Percentiles rank a stretch among this genome's conserved stretches.
phyloP scores from a whole-genome alignment of 2,797 vertebrate genomes.

The Aplochiton taeniatus region DNA sequence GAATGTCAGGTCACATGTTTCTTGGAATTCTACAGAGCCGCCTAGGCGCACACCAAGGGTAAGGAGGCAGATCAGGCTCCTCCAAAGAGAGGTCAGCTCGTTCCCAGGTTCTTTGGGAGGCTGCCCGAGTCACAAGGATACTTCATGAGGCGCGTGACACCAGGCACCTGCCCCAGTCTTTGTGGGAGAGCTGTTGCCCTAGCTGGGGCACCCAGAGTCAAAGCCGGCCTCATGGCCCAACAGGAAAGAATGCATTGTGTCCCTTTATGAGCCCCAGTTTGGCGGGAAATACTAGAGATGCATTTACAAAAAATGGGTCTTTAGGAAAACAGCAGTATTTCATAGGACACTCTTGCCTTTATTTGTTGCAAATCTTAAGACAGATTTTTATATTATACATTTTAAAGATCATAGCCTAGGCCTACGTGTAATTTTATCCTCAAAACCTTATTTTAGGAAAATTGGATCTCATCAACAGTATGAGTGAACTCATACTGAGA shows the following conservation, averaged over 20 bases:
- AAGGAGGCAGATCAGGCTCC: conserved; percentile 21
- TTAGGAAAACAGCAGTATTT: no score
- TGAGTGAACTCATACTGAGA: no score
- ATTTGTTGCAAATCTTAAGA: no score
- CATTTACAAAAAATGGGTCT: no score
- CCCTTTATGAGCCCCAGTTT: conserved; percentile 33
- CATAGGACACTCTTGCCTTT: no score
- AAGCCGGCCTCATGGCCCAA: conserved; percentile 46
- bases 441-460: no score
- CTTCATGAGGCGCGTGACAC: conserved; percentile 42
- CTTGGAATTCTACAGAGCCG: conserved; percentile 62
- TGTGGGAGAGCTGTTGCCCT: conserved; percentile 27
- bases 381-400: no score
- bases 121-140: conserved; percentile 39
- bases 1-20: conserved; percentile 50
- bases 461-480: no score
- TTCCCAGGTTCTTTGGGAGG: conserved; percentile 53
- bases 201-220: conserved; percentile 36
- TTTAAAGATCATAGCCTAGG: no score
- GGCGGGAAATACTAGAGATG: conserved; percentile 30
- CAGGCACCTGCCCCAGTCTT: conserved; percentile 56
- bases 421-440: no score
- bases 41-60: conserved; percentile 38
- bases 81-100: conserved; percentile 51
- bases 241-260: conserved; percentile 49